Conservation (phyloP, 2,797 vertebrate genomes). For the Lepilemur ruficaudatus region DNA sequence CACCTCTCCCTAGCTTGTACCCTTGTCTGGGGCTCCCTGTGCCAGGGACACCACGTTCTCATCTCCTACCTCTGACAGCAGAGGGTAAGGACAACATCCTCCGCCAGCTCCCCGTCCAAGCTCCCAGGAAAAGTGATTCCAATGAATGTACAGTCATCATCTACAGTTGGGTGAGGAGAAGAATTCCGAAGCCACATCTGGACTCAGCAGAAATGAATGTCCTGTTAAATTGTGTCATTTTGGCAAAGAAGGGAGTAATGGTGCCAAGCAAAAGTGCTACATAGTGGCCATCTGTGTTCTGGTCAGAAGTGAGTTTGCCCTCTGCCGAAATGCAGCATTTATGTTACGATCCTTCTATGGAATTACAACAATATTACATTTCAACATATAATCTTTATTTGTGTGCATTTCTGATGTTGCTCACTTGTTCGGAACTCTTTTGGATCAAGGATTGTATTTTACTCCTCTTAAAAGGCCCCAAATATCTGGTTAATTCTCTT, state of each 20-base stretch:
- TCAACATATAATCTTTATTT: neutral
- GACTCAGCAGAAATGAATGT: neutral
- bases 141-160: accelerated
- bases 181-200: neutral
- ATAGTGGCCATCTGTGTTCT: neutral
- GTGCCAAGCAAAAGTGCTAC: neutral
- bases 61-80: neutral
- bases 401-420: neutral
- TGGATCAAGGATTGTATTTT: neutral
- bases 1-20: neutral
- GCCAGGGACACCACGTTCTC: neutral
- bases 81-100: neutral
- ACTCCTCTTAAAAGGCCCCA: neutral
- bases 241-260: neutral
- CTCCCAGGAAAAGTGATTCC: neutral
- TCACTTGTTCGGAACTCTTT: neutral
- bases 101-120: accelerated
- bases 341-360: neutral
- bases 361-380: neutral
- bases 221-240: neutral
- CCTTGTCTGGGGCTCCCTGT: neutral
- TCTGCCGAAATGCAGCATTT: neutral
- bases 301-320: neutral
- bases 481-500: neutral
- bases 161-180: neutral